These are phyloP conservation scores for Limenitis camilla DNA, from an alignment of 2,888 invertebrate genomes.

Conservation along the genomic window DNA sequence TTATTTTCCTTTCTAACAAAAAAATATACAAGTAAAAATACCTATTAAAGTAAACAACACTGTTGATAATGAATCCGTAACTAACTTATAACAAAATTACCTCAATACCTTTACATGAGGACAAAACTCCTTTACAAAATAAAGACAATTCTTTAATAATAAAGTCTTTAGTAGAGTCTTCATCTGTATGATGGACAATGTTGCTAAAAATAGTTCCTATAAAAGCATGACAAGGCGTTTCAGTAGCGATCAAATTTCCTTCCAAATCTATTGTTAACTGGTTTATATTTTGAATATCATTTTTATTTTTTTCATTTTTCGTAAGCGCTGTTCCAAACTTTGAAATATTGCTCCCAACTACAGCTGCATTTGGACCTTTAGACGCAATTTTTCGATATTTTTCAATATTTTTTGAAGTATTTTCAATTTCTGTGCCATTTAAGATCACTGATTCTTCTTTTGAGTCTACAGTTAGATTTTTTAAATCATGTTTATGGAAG, in stretches of 20 bases:
- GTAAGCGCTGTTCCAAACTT: background rate
- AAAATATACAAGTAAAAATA: constrained; percentile 18
- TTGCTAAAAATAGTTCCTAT: constrained; percentile 57
- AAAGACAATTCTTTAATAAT: constrained; percentile 53
- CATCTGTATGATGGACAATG: constrained; percentile 37
- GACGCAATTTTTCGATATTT: constrained; percentile 48
- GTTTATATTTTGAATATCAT: constrained; percentile 1
- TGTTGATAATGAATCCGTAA: constrained; percentile 30
- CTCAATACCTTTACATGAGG: constrained; percentile 58
- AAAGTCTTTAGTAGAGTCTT: constrained; percentile 51
- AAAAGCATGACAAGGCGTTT: constrained; percentile 58
- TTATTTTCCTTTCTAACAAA: constrained; percentile 24
- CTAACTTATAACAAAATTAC: constrained; percentile 51
- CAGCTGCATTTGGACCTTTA: too few relatives aligned
- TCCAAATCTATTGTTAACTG: constrained; percentile 50
- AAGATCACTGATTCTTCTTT: background rate
- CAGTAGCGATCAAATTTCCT: constrained; percentile 57
- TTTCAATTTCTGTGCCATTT: constrained; percentile 36
- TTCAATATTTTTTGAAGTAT: constrained; percentile 52
- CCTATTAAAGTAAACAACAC: constrained; percentile 21
- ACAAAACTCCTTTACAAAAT: constrained; percentile 63
- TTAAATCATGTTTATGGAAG: constrained; percentile 27
- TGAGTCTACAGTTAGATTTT: background rate
- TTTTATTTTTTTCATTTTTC: background rate
- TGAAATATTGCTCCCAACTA: constrained; percentile 10